These are phyloP conservation scores for Martes martes DNA, from an alignment of 2,113 vertebrate genomes.

Conservation along the genomic window DNA sequence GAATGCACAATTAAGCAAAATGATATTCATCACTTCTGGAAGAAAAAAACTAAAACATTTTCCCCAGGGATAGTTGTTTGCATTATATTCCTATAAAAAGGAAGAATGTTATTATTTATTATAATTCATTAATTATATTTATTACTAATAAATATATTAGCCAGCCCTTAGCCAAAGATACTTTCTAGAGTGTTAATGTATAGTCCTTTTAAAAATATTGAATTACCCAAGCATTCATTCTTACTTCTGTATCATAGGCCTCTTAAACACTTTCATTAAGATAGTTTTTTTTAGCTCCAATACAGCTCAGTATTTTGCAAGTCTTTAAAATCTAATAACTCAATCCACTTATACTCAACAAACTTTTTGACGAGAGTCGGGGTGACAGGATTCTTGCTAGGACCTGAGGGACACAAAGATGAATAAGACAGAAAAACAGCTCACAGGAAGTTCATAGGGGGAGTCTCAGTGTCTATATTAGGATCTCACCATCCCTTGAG, in stretches of 20 bases:
- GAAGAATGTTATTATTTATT: background rate
- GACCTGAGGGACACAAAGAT: background rate
- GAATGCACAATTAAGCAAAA: background rate
- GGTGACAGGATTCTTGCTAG: background rate
- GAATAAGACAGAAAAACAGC: background rate
- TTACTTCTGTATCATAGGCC: background rate
- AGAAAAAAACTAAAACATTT: background rate
- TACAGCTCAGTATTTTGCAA: background rate
- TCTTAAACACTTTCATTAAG: background rate
- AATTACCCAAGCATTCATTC: background rate
- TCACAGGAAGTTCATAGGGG: background rate
- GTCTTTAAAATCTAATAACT: constrained; percentile 9
- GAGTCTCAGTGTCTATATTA: background rate
- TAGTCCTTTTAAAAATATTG: background rate
- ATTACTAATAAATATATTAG: background rate
- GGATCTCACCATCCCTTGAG: background rate
- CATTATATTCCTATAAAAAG: background rate
- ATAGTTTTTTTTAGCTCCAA: background rate
- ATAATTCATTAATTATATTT: constrained; percentile 1
- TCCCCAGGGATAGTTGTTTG: background rate
- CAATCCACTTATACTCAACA: background rate
- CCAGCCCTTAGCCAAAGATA: background rate
- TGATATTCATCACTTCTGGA: background rate
- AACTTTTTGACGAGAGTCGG: background rate
- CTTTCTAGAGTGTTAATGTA: background rate